Evolutionary conservation across 1,140 invertebrate genomes (phyloP).

Genomic region (Cydia amplana): DNA sequence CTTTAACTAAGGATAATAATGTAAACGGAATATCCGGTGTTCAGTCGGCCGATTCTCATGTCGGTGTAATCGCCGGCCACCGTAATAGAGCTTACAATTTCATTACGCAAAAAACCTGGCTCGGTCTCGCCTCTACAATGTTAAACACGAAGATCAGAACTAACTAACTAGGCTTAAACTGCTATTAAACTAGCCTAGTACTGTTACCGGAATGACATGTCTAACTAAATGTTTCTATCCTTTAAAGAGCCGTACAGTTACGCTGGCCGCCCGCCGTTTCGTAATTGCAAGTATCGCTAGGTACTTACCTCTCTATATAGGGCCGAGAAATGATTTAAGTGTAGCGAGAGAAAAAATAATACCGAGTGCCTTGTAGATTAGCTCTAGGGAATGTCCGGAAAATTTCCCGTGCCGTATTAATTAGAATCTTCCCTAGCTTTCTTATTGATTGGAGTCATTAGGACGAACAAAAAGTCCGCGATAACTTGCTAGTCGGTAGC

Average conservation of each 20-base stretch:
- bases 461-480: background rate
- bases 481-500: background rate
- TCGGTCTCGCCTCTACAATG: slow-evolving; percentile 56
- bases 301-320: slow-evolving; percentile 56
- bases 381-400: slow-evolving; percentile 24
- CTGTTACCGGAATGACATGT: slow-evolving; percentile 73
- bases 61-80: slow-evolving; percentile 38
- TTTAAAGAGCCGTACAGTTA: slow-evolving; percentile 70
- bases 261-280: slow-evolving; percentile 55
- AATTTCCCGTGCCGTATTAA: slow-evolving; percentile 16
- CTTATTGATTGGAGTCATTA: slow-evolving; percentile 26
- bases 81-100: slow-evolving; percentile 57
- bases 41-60: slow-evolving; percentile 40
- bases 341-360: slow-evolving; percentile 46
- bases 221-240: slow-evolving; percentile 75
- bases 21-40: slow-evolving; percentile 57
- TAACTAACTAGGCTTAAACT: slow-evolving; percentile 61
- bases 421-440: slow-evolving; percentile 27
- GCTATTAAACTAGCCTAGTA: slow-evolving; percentile 66
- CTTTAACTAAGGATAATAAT: slow-evolving; percentile 47
- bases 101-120: slow-evolving; percentile 63
- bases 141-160: slow-evolving; percentile 63
- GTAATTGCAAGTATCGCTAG: slow-evolving; percentile 63
- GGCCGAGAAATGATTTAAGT: slow-evolving; percentile 59
- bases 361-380: slow-evolving; percentile 9